Evolutionary conservation across 1,140 invertebrate species (phyloP), one percentile per base, ranked within the genome.

Genomic region (Zaprionus camerounensis): DNA sequence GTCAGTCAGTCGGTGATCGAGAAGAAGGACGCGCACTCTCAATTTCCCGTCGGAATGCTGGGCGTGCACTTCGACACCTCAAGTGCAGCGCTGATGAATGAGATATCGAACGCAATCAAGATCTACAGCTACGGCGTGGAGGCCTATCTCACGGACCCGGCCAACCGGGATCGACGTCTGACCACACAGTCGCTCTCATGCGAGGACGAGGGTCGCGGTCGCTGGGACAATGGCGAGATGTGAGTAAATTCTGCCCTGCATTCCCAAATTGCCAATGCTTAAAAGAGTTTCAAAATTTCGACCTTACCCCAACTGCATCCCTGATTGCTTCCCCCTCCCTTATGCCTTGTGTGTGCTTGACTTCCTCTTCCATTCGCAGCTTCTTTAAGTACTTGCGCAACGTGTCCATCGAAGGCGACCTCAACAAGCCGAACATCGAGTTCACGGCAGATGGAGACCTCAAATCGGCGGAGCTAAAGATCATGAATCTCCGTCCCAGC

Each of bases 1-100:
- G 97, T 98, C 0, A 98, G 97, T n/a, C 97, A 99, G 92, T 97
- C 97, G 82, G 97, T 98, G 51, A 97, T 99, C 44, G 97, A 95
- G 88, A 96, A 96, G 83, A 88, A 93, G 61, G 94, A 96, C 80
- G 95, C 96, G n/a, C 95, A 96, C 1, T 94, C 95, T 73, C 96
- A 97, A 81, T 99, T 98, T 92, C 98, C 98, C 0, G 95, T 98
- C 20, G 98, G 98, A 34, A 98, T 98, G 96, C 93, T 99, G 12
- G 98, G 98, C 68, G 97, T 98, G 0, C 97, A 98, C 92, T 98
- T 98, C 81, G 97, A 98, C 90, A 98, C 97, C 20, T 96, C 96
- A 61, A 96, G 95, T 71, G 94, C 95, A 0, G 96, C 96, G 28
- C 93, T 98, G 6, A 96, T 97, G 71, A 96, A 96, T 73, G 97